phyloP scores from a whole-genome alignment of 2,888 invertebrate genomes.

The Acanthosoma haemorrhoidale region DNA sequence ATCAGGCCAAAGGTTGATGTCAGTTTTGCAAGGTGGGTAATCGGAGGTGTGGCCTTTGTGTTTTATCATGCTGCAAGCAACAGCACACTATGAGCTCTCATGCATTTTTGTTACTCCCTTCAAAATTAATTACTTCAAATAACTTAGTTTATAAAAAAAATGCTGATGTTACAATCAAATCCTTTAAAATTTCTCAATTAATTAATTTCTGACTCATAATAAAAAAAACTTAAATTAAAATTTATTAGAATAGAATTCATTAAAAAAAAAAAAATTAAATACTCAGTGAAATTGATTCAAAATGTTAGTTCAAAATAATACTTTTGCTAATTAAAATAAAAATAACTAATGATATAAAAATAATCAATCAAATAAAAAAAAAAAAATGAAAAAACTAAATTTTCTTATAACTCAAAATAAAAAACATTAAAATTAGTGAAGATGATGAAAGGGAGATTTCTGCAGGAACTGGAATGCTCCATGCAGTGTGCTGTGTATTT shows the following conservation, averaged over 20 bases:
- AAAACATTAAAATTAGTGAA: too few species aligned
- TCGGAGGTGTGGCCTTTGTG: constrained; percentile 14
- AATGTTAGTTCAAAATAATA: background rate
- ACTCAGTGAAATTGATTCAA: background rate
- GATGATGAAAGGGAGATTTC: background rate
- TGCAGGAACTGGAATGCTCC: constrained; percentile 14
- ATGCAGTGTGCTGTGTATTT: constrained; percentile 29
- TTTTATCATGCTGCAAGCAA: constrained; percentile 27
- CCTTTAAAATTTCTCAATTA: background rate
- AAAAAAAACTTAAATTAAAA: background rate
- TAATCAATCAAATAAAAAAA: background rate
- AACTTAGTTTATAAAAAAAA: too few species aligned
- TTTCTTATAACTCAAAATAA: background rate
- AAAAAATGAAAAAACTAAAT: background rate
- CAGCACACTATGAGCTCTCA: constrained; percentile 26
- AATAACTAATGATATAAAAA: background rate
- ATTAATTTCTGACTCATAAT: background rate
- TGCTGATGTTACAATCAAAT: too few species aligned
- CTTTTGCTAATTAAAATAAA: background rate
- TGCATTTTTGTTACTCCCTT: background rate
- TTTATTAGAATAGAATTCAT: too few species aligned
- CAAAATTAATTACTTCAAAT: too few species aligned
- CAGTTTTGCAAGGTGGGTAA: background rate
- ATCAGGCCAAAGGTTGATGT: background rate
- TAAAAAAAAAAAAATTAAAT: background rate